Conservation (phyloP, 2,113 vertebrate species). For the Typhlomys cinereus region DNA sequence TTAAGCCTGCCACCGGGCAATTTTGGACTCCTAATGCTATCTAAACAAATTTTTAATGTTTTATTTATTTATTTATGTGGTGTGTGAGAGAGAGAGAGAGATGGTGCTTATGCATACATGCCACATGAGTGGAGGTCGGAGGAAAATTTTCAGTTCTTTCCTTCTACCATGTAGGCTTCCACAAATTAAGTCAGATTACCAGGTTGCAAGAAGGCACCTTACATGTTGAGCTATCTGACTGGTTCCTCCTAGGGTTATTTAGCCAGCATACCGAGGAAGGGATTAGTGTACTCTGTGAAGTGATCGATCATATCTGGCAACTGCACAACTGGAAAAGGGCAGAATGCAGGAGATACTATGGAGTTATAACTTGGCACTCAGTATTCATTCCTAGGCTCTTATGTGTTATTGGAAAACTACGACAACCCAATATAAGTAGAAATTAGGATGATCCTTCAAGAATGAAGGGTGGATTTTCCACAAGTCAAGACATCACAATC, state of each 20-base stretch:
- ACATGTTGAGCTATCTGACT: too few species aligned
- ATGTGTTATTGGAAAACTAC: neutral
- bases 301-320: neutral
- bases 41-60: too few species aligned
- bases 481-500: neutral
- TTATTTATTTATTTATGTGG: too few species aligned
- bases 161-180: too few species aligned
- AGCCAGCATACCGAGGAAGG: neutral
- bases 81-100: too few species aligned
- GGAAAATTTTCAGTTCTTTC: too few species aligned
- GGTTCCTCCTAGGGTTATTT: neutral
- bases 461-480: neutral
- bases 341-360: neutral
- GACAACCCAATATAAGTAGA: neutral
- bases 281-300: neutral
- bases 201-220: too few species aligned
- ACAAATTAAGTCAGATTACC: too few species aligned
- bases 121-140: too few species aligned
- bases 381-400: neutral
- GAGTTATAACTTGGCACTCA: neutral
- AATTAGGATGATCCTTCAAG: neutral
- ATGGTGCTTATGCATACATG: too few species aligned
- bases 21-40: neutral
- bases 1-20: neutral
- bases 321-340: neutral